These are phyloP conservation scores for Dicyrtoma fusca DNA, from an alignment of 2,888 invertebrate genomes.

Conservation along the genomic window DNA sequence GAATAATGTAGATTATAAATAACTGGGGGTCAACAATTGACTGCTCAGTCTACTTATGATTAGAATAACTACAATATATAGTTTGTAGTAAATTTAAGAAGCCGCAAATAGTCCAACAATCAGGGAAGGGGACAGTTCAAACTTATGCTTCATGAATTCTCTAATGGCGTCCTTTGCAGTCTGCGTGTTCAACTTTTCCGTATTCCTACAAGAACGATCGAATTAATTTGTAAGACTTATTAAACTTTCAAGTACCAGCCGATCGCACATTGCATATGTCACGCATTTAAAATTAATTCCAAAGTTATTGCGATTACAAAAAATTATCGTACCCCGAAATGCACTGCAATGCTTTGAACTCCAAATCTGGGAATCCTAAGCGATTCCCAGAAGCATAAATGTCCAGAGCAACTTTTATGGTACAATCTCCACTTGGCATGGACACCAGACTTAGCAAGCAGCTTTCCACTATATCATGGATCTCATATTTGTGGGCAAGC, in stretches of 20 bases:
- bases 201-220: conserved; percentile 9
- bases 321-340: background rate
- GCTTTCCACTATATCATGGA: background rate
- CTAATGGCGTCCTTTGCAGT: background rate
- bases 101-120: conserved; percentile 3
- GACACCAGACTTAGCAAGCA: conserved; percentile 2
- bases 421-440: background rate
- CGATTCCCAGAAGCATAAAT: conserved; percentile 3
- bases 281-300: background rate
- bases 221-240: background rate
- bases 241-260: background rate
- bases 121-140: conserved; percentile 9
- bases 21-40: too few relatives aligned
- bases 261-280: background rate
- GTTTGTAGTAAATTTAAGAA: too few relatives aligned
- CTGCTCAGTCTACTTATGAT: too few relatives aligned
- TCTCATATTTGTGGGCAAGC: conserved; percentile 25
- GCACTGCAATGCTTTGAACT: conserved; percentile 19
- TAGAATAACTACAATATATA: too few relatives aligned
- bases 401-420: conserved; percentile 9
- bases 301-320: background rate
- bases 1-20: too few relatives aligned
- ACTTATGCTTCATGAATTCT: conserved; percentile 11
- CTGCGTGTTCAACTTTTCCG: background rate
- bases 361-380: conserved; percentile 5